phyloP scores from a whole-genome alignment of 2,888 invertebrate species.

The Pharmacophagus antenor region DNA sequence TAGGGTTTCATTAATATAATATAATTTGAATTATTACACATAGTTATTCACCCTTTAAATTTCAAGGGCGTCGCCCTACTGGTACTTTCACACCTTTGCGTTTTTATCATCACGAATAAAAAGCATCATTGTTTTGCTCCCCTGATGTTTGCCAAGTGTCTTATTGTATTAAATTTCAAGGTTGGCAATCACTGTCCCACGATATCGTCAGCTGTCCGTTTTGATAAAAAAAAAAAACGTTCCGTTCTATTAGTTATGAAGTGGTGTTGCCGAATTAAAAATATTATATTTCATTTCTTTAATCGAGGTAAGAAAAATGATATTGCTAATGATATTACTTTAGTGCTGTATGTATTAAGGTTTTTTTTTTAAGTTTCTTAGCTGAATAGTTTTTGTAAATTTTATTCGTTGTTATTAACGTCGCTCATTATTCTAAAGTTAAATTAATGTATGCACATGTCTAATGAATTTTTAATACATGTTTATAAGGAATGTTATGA shows the following conservation, averaged over 20 bases:
- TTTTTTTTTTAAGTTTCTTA: too few species aligned
- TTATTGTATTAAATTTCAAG: constrained; percentile 52
- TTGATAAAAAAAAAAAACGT: constrained; percentile 26
- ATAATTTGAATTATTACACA: constrained; percentile 9
- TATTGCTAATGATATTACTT: not conserved
- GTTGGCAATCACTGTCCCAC: constrained; percentile 50
- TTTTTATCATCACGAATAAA: constrained; percentile 36
- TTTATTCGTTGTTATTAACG: too few species aligned
- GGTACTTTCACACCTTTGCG: constrained; percentile 45
- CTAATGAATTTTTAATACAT: too few species aligned
- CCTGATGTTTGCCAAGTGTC: constrained; percentile 57
- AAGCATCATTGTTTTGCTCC: constrained; percentile 43
- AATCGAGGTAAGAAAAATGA: not conserved
- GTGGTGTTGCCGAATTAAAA: constrained; percentile 7
- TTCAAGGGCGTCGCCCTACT: constrained; percentile 24
- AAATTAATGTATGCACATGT: too few species aligned
- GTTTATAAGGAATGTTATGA: too few species aligned
- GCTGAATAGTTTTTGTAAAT: too few species aligned
- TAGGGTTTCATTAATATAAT: constrained; percentile 6
- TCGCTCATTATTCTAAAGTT: too few species aligned
- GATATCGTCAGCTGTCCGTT: constrained; percentile 42
- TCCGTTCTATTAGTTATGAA: constrained; percentile 26
- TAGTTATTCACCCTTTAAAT: constrained; percentile 16
- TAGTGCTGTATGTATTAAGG: too few species aligned
- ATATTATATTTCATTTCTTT: constrained; percentile 17